A percentile compares a stretch with the other conserved stretches of the same genome.
Conservation (phyloP, 1,140 invertebrate species). For the Drosophila teissieri region DNA sequence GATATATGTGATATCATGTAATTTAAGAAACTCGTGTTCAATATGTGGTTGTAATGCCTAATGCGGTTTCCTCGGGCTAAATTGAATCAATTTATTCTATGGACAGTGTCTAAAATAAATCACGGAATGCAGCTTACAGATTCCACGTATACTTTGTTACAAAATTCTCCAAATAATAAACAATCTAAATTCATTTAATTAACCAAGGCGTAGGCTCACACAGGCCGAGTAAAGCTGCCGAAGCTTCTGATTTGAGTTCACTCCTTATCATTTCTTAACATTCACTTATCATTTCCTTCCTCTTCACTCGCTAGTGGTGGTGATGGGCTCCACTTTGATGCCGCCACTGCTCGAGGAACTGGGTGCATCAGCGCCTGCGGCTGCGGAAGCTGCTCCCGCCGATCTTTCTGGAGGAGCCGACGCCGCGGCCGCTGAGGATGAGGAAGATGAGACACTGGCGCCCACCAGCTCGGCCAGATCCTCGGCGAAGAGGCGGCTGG, state of each 20-base stretch:
- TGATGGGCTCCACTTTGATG: conserved; percentile 86
- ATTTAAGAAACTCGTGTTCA: not conserved
- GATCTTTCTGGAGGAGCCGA: conserved; percentile 7
- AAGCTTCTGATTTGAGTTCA: conserved; percentile 6
- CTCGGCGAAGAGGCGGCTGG: conserved; percentile 88
- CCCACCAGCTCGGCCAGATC: conserved; percentile 85
- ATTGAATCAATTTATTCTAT: not conserved
- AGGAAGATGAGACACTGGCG: conserved; percentile 50
- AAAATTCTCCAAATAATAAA: not conserved
- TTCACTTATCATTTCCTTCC: conserved; percentile 10
- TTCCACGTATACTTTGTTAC: not conserved
- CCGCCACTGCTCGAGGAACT: conserved; percentile 31
- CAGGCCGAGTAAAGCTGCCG: conserved; percentile 5
- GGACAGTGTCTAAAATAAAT: not conserved
- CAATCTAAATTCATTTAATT: not conserved
- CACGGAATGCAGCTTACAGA: not conserved
- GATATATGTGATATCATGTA: not conserved
- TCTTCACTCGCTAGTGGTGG: conserved; percentile 84
- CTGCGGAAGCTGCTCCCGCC: conserved; percentile 8
- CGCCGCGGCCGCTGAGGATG: conserved; percentile 38
- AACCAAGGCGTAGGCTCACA: conserved; percentile 19
- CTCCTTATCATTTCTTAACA: conserved; percentile 13
- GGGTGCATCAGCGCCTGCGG: conserved; percentile 18
- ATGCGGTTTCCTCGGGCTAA: too few species aligned
- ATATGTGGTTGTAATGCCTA: not conserved